phyloP scores from a whole-genome alignment of 2,113 vertebrate genomes.

The Dryoscopus gambensis region DNA sequence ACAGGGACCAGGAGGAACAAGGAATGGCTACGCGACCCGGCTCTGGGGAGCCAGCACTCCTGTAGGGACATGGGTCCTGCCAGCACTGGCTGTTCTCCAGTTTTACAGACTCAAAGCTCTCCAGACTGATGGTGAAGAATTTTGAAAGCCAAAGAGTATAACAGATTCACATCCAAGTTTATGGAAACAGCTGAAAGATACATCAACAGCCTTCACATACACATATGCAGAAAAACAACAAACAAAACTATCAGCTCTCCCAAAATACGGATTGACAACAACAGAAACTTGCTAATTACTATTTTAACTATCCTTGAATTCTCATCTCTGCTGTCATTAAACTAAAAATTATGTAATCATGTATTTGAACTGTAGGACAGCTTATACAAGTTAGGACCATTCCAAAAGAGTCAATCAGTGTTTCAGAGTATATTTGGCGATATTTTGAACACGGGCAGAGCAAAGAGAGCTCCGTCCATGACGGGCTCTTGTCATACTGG shows the following conservation, averaged over 20 bases:
- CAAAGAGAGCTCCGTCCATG: neutral
- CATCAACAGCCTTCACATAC: neutral
- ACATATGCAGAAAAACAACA: neutral
- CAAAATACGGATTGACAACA: neutral
- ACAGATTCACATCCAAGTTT: neutral
- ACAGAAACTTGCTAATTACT: neutral
- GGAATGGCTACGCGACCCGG: neutral
- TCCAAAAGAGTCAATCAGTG: neutral
- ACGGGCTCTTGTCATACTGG: neutral
- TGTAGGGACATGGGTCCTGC: neutral
- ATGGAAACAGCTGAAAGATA: neutral
- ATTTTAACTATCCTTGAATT: neutral
- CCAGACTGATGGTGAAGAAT: neutral
- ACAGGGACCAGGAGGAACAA: neutral
- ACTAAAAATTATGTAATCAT: neutral
- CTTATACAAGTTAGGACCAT: constrained; percentile 53
- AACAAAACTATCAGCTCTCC: neutral
- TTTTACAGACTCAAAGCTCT: neutral
- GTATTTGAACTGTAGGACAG: constrained; percentile 25
- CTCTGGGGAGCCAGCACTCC: neutral
- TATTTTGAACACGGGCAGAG: constrained; percentile 46
- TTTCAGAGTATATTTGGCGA: constrained; percentile 53
- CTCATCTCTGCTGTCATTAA: neutral
- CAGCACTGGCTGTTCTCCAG: neutral
- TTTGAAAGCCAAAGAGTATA: neutral